phyloP scores from a whole-genome alignment of 35 echinoderm and acorn worm genomes.

The Apostichopus parvimensis region DNA sequence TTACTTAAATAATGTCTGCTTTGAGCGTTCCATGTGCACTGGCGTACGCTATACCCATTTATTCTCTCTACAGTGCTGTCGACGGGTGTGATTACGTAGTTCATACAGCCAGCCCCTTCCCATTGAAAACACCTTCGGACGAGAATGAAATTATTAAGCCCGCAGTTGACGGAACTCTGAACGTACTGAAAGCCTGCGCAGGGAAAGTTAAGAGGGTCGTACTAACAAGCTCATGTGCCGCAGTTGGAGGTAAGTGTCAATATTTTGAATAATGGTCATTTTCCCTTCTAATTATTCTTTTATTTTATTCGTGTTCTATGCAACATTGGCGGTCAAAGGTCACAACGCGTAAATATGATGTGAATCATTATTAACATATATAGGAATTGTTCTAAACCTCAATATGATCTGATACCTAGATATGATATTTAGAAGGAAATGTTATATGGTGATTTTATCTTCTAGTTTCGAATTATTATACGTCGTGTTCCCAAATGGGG shows the following conservation, averaged over 20 bases:
- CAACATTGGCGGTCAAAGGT: too few species aligned
- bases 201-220: constrained; percentile 63
- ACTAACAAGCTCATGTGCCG: constrained; percentile 55
- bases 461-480: too few species aligned
- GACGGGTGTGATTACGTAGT: constrained; percentile 52
- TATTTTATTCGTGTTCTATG: background rate
- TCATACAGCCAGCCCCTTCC: constrained; percentile 63
- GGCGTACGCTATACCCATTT: background rate
- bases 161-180: constrained; percentile 57
- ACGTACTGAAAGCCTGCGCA: constrained; percentile 49
- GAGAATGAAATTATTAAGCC: constrained; percentile 63
- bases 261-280: background rate
- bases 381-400: too few species aligned
- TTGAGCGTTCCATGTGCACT: background rate
- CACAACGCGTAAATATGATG: too few species aligned
- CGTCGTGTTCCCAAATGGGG: too few species aligned
- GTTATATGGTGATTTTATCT: too few species aligned
- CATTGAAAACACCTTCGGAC: constrained; percentile 7
- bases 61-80: constrained; percentile 44
- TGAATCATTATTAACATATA: too few species aligned
- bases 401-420: too few species aligned
- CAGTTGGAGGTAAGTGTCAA: background rate
- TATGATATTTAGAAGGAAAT: too few species aligned
- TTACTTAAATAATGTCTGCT: too few species aligned
- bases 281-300: background rate